Base-by-base conservation (phyloP, 2,113 vertebrate species). In the Oryzias melastigma region DNA sequence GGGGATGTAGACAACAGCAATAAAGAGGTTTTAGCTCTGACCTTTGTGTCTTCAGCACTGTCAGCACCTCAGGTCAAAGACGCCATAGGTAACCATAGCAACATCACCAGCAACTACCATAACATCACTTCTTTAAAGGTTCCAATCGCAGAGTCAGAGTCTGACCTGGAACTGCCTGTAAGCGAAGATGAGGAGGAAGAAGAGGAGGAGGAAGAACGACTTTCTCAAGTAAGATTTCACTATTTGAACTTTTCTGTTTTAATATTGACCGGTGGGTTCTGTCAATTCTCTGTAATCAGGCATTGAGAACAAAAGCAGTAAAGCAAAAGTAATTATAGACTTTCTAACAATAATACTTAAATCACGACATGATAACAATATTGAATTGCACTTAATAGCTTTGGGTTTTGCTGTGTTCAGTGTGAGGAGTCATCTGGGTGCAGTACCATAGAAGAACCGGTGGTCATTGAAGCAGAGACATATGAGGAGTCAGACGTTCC, bases 81-180 rank as follows among this genome's bases (percentile, higher is more conserved):
- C 14, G 42, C 49, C 3, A 13, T 7, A 25, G 29, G 19, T 77
- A 18, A 62, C 25, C 25, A 59, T 25, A 20, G 15, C 47, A 71
- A 63, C 35, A 14, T 44, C 52, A 71, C 17, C 44, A 85, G 81
- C 52, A 78, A 68, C 74, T 77, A 81, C 51, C 52, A 69, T 29
- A 75, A 20, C 53, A 89, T 89, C 62, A 67, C 93, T 60, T 91
- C 87, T 0, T 86, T 96, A 46, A 92, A 88, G 16, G 96, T 97
- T 24, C 97, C 97, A 19, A 98, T 99, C 0, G 96, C 95, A 10
- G 92, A 92, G 0, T 93, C 92, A 12, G 95, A 98, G 84, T 94
- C 95, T 0, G 96, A 98, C 58, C 86, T 91, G 14, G 95, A 98
- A 0, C 82, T 64, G 18, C 29, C 44, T 15, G 90, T 88, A 8